Conservation (phyloP, 1,140 invertebrate species). For the Penaeus indicus region DNA sequence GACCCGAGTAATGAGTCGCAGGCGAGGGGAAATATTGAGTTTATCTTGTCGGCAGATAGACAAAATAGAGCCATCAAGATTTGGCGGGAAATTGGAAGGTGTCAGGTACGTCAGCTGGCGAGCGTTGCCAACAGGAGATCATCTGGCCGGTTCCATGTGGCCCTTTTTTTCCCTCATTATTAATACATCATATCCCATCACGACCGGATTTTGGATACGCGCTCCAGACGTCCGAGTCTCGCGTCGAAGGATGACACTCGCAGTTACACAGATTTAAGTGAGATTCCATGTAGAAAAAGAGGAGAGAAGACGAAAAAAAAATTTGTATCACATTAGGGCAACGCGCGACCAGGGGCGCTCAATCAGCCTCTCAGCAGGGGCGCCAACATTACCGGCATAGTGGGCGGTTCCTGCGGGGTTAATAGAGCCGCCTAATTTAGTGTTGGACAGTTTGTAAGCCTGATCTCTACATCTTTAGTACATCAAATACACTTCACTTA, state of each 20-base stretch:
- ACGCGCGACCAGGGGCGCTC: conserved; percentile 23
- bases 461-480: conserved; percentile 43
- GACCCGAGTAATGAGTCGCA: neutral
- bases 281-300: too few relatives aligned
- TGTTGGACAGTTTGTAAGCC: conserved; percentile 39
- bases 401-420: conserved; percentile 35
- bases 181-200: too few relatives aligned
- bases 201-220: too few relatives aligned
- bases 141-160: neutral
- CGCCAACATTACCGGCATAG: conserved; percentile 43
- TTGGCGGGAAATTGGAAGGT: conserved; percentile 40
- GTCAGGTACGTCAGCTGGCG: conserved; percentile 23
- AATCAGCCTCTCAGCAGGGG: conserved; percentile 40
- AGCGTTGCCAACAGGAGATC: conserved; percentile 9
- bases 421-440: conserved; percentile 41
- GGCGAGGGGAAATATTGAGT: conserved; percentile 7
- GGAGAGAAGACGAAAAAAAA: neutral
- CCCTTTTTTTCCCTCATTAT: neutral
- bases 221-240: too few relatives aligned
- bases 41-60: neutral
- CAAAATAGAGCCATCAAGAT: conserved; percentile 40
- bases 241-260: too few relatives aligned
- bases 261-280: too few relatives aligned
- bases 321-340: conserved; percentile 16
- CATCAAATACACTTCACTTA: conserved; percentile 10